Base-by-base conservation (phyloP, 2,797 vertebrate species). In the Hoplostethus mediterraneus region DNA sequence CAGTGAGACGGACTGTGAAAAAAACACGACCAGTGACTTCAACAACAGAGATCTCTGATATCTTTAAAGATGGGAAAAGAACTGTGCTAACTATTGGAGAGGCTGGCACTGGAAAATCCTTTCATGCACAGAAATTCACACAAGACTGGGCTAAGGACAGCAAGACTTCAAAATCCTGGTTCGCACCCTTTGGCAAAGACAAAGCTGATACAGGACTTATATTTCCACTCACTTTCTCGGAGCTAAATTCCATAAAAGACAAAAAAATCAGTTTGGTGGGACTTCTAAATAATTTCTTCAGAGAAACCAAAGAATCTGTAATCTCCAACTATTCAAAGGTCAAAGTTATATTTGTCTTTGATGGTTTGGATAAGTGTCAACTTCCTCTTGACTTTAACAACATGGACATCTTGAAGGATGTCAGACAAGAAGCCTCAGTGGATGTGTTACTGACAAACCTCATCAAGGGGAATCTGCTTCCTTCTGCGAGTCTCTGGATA, bases 401-500 rank as follows among this genome's bases (percentile, higher is more conserved):
- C 8, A 5, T 25, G 0, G 14, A 1, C 5, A 60, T 0, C 0
- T 14, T 88, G 28, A 36, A 33, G 5, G 77, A 88, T 63, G 42
- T 75, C 54, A 64, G 38, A 40, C 1, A 63, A 0, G 7, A 5
- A 14, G 82, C 79, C 52, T 67, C 84, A 66, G 58, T 89, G 45
- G 40, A 55, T 55, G 55, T 66, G 45, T 3, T 89, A 14, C 54
- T 87, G 61, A 80, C 71, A 63, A 84, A 67, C 53, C 85, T 87
- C 71, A 84, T 87, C 66, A 63, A 14, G 51, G 79, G 77, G 61
- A 49, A 44, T 14, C 82, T 87, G 25, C 60, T 87, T 28, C 82
- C 82, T 17, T 62, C 52, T 17, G 79, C 82, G 5, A 6, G 11
- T 8, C 2, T 87, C 62, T 87, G 85, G 85, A 84, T 87, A 42